Percentiles rank a stretch among this genome's conserved stretches.
Conservation (phyloP, 92 coral and sea anemone species). For the Galaxea fascicularis region DNA sequence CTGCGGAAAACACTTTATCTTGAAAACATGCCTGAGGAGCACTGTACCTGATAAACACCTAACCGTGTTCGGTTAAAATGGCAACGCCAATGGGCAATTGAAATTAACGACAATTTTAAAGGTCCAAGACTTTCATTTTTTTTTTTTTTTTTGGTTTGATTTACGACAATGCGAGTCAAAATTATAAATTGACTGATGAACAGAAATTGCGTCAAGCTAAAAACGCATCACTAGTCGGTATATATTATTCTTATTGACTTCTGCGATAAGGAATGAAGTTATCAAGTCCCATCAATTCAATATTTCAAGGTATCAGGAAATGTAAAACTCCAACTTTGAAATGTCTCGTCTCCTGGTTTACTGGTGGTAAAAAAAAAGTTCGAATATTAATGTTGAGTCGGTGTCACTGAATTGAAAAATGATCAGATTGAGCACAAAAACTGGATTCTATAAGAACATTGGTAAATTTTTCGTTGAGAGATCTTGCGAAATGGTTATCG, state of each 20-base stretch:
- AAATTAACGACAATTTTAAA: background rate
- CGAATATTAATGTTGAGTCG: background rate
- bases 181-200: background rate
- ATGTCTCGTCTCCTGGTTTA: background rate
- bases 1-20: too few relatives aligned
- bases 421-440: too few relatives aligned
- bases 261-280: background rate
- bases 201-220: slow-evolving; percentile 1
- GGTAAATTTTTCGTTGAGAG: too few relatives aligned
- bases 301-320: background rate
- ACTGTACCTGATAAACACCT: too few relatives aligned
- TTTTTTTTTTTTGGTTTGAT: background rate
- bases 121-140: too few relatives aligned
- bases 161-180: background rate
- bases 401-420: too few relatives aligned
- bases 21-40: too few relatives aligned
- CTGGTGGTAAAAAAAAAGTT: background rate
- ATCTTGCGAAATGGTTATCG: too few relatives aligned
- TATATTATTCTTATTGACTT: background rate
- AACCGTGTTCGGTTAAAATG: too few relatives aligned
- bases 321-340: background rate
- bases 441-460: too few relatives aligned
- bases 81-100: too few relatives aligned
- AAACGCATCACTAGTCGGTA: background rate
- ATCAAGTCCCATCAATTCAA: background rate